Percentiles rank a stretch among this genome's conserved stretches.
Conservation (phyloP, 2,797 vertebrate species). For the Xyrichtys novacula region DNA sequence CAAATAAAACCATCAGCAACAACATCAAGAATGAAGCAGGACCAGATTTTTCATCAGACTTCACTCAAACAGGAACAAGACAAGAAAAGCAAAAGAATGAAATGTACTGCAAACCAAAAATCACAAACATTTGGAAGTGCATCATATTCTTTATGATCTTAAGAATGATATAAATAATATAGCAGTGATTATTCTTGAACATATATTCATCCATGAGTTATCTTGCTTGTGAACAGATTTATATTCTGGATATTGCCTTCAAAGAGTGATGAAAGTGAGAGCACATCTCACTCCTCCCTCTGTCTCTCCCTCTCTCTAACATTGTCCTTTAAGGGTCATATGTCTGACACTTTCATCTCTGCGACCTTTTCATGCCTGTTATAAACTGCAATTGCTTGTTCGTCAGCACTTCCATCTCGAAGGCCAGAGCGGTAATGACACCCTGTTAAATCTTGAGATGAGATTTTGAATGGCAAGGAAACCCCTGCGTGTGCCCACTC, state of each 20-base stretch:
- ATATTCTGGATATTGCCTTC: slow-evolving; percentile 16
- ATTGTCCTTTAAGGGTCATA: slow-evolving; percentile 63
- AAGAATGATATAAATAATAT: too few species aligned
- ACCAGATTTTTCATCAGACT: too few species aligned
- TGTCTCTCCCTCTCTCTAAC: slow-evolving; percentile 18
- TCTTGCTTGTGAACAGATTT: slow-evolving; percentile 1
- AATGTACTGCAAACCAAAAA: neutral
- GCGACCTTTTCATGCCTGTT: slow-evolving; percentile 76
- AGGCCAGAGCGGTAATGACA: slow-evolving; percentile 63
- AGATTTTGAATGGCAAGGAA: slow-evolving; percentile 66
- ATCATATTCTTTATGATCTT: too few species aligned
- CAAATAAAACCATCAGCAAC: too few species aligned
- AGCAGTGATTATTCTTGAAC: too few species aligned
- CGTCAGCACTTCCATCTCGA: slow-evolving; percentile 58
- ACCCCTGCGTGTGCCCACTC: slow-evolving; percentile 36
- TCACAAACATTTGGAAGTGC: neutral
- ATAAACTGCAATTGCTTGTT: slow-evolving; percentile 68
- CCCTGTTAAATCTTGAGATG: slow-evolving; percentile 70
- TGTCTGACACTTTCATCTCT: slow-evolving; percentile 46
- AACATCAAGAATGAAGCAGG: too few species aligned
- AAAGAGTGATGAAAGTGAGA: slow-evolving; percentile 24
- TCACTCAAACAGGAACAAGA: too few species aligned
- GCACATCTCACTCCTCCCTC: slow-evolving; percentile 20
- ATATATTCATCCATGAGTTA: neutral
- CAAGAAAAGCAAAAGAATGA: too few species aligned